These are phyloP conservation scores for Smithornis capensis DNA, from an alignment of 2,113 vertebrate species.

Conservation along the genomic window DNA sequence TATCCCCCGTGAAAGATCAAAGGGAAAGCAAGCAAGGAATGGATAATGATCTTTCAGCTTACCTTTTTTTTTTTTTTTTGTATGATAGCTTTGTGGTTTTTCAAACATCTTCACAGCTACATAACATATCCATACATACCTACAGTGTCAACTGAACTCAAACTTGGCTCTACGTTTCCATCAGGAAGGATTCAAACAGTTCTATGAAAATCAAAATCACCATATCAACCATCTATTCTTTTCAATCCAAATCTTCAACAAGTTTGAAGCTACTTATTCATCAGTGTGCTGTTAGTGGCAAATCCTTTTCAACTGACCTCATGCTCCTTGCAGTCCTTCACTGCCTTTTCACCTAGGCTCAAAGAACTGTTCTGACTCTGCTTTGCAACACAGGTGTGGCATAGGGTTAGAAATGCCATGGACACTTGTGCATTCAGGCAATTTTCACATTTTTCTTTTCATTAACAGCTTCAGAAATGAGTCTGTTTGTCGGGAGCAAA, in stretches of 20 bases:
- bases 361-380: background rate
- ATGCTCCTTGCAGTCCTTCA: background rate
- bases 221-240: background rate
- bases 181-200: background rate
- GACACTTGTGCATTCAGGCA: background rate
- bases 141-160: background rate
- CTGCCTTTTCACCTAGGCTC: background rate
- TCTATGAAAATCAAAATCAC: background rate
- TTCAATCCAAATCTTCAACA: background rate
- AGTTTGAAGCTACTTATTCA: background rate
- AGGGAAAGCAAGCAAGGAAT: background rate
- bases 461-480: background rate
- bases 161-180: background rate
- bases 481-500: background rate
- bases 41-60: conserved; percentile 12
- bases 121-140: background rate
- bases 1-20: background rate
- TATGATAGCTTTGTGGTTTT: background rate
- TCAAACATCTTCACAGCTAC: background rate
- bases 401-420: background rate
- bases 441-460: background rate
- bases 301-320: background rate
- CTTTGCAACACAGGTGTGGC: background rate
- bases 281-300: background rate
- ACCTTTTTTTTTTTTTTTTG: background rate